Base-by-base conservation (phyloP, 2,888 invertebrate genomes). In the Asteroscopus sphinx region DNA sequence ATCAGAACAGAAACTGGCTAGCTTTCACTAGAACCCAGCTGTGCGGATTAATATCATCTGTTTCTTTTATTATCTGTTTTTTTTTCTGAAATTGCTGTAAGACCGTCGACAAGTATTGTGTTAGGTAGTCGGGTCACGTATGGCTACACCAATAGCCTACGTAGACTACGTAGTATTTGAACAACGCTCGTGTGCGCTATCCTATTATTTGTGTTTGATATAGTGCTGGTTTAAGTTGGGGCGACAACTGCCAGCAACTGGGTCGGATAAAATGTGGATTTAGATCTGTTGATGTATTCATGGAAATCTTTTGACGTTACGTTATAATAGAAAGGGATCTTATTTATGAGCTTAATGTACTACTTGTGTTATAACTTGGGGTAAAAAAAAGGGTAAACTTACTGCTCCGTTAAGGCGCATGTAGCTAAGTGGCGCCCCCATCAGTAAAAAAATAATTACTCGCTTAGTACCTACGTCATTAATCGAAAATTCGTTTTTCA, bases 181-280 rank as follows among this genome's bases (percentile, higher is more conserved):
- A 70, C 70, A 60, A 47, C 68, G 54, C 9, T 68, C 65, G 68
- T 76, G 75, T 80, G 78, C 70, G 73, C 73, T 70, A 45, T 62
- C 57, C 54, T 73, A 77, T 82, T 77, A 79, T 80, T 81, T 79
- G 68, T 79, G 68, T 74, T 52, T 66, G 62, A 73, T 60, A 70
- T 61, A 73, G 68, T 66, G 65, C 42, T 55, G 59, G 61, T 58
- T 67, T 59, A 61, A 54, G 26, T 62, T 32, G 11, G 25, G 13
- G 6, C 8, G 56, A 66, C 47, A 57, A 54, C 45, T 48, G 56
- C 45, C 35, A 37, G 21, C n/a, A 37, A 37, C 39, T 39, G 3
- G 17, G 21, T 40, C 6, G 16, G 6, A 21, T 6, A 28, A 58
- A 52, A 21, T 40, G 25, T 41, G 32, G 3, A 33, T 46, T 57